These are phyloP conservation scores for Frieseomelitta varia DNA, from an alignment of 1,140 invertebrate genomes.

Conservation along the genomic window DNA sequence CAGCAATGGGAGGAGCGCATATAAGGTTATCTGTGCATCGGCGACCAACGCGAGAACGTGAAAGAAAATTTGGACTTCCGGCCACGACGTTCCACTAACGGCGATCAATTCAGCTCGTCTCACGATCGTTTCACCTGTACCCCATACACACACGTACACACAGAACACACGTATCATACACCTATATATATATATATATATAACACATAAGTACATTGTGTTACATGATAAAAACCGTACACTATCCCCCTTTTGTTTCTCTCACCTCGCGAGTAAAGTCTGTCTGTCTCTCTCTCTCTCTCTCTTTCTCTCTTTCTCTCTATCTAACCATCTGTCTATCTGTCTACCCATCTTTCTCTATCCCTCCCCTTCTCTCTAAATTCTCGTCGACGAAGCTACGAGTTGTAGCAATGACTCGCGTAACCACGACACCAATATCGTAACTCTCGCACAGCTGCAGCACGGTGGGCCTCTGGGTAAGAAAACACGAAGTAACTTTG, in stretches of 20 bases:
- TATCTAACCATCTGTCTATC: neutral
- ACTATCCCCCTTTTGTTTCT: slow-evolving; percentile 31
- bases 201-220: slow-evolving; percentile 1
- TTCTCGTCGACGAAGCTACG: slow-evolving; percentile 58
- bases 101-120: slow-evolving; percentile 53
- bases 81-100: slow-evolving; percentile 30
- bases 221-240: slow-evolving; percentile 4
- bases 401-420: slow-evolving; percentile 47
- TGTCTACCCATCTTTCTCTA: neutral
- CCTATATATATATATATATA: neutral
- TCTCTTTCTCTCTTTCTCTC: neutral
- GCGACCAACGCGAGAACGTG: slow-evolving; percentile 25
- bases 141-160: neutral
- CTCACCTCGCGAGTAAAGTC: slow-evolving; percentile 60
- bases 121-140: slow-evolving; percentile 56
- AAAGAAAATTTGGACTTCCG: slow-evolving; percentile 36
- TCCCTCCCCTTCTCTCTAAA: slow-evolving; percentile 53
- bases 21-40: slow-evolving; percentile 48
- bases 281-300: neutral
- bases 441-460: slow-evolving; percentile 66
- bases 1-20: slow-evolving; percentile 43
- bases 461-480: slow-evolving; percentile 73
- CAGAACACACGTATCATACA: too few species aligned
- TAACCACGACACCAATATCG: slow-evolving; percentile 67
- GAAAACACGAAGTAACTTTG: slow-evolving; percentile 70